phyloP scores from a whole-genome alignment of 1,140 invertebrate genomes.

The Eumaeus atala region DNA sequence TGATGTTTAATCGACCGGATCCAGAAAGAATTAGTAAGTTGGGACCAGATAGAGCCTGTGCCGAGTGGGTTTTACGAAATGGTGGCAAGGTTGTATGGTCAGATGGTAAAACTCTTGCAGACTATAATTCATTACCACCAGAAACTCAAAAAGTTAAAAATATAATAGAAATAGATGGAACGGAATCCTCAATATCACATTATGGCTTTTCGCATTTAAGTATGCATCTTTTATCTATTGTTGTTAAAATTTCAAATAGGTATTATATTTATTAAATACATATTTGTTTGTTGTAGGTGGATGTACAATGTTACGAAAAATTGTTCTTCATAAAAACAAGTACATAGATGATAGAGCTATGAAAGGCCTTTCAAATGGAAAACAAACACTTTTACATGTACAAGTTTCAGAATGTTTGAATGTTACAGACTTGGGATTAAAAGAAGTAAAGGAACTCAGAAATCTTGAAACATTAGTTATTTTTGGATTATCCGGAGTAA shows the following conservation, averaged over 20 bases:
- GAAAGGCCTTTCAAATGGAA: constrained; percentile 50
- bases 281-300: constrained; percentile 41
- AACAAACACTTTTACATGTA: constrained; percentile 41
- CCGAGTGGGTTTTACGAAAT: constrained; percentile 91
- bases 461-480: constrained; percentile 50
- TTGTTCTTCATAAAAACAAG: constrained; percentile 55
- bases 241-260: background rate
- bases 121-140: constrained; percentile 83
- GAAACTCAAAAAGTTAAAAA: constrained; percentile 42
- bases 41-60: constrained; percentile 90
- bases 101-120: constrained; percentile 69
- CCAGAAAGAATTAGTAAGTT: constrained; percentile 80
- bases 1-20: constrained; percentile 80
- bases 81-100: constrained; percentile 85
- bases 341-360: constrained; percentile 64
- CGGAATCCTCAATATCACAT: constrained; percentile 84
- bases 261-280: background rate
- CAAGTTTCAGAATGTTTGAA: constrained; percentile 59
- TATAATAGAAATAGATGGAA: constrained; percentile 82
- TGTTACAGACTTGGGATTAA: constrained; percentile 55
- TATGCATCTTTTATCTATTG: constrained; percentile 47
- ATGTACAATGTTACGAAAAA: constrained; percentile 48
- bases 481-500: constrained; percentile 47
- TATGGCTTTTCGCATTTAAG: constrained; percentile 87
- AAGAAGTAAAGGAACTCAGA: constrained; percentile 40